phyloP scores from a whole-genome alignment of 1,140 invertebrate genomes.

The Temnothorax nylanderi region DNA sequence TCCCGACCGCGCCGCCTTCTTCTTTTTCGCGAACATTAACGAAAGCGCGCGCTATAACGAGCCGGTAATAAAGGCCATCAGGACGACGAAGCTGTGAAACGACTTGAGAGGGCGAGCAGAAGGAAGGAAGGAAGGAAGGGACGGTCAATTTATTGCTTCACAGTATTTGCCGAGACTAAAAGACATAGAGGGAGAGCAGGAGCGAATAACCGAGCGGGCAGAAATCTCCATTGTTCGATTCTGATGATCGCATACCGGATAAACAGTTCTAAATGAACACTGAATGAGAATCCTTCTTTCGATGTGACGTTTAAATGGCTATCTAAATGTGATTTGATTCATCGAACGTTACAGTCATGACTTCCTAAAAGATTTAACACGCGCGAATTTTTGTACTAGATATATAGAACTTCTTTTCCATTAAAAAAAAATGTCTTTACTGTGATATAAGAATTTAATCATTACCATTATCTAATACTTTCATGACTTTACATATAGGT shows the following conservation, averaged over 20 bases:
- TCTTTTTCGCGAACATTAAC: conserved; percentile 59
- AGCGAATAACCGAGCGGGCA: not conserved
- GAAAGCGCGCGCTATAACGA: conserved; percentile 70
- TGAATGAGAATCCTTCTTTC: not conserved
- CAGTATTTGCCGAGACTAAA: conserved; percentile 31
- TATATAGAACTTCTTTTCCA: not conserved
- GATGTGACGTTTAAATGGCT: not conserved
- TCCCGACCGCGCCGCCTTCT: not conserved
- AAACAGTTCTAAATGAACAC: conserved; percentile 2
- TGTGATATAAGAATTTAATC: not conserved
- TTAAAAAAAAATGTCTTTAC: not conserved
- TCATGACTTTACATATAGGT: not conserved
- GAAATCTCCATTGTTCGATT: conserved; percentile 31
- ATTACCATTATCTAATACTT: not conserved
- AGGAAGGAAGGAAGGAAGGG: not conserved
- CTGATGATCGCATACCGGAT: not conserved
- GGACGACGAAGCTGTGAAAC: conserved; percentile 44
- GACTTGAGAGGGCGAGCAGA: conserved; percentile 15
- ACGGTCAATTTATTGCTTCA: conserved; percentile 66
- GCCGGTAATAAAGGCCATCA: conserved; percentile 61
- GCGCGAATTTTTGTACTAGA: not conserved
- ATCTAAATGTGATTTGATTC: not conserved
- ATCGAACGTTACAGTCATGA: not conserved
- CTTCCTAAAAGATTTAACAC: not conserved
- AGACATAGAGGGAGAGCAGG: conserved; percentile 3